Evolutionary conservation across 2,113 vertebrate genomes (phyloP).

Genomic region (Perca schrenkii): DNA sequence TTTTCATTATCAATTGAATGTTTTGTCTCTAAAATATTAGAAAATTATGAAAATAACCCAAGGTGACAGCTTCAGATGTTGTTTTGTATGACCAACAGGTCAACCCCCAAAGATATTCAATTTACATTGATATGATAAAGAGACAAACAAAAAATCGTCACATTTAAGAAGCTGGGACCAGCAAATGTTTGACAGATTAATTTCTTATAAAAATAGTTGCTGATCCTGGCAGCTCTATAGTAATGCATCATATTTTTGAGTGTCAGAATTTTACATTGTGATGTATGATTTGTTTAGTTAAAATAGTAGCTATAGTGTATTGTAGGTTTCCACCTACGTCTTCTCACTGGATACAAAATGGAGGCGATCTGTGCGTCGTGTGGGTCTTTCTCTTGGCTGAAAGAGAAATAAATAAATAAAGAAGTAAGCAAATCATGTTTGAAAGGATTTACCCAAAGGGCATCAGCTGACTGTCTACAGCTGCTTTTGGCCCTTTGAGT

Average conservation of each 20-base stretch:
- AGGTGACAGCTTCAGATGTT: not conserved
- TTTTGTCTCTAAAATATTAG: not conserved
- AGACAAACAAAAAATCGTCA: not conserved
- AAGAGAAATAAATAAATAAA: constrained; percentile 67
- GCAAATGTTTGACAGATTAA: not conserved
- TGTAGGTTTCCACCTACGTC: constrained; percentile 17
- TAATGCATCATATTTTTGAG: not conserved
- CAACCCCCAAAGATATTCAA: not conserved
- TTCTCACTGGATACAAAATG: constrained; percentile 61
- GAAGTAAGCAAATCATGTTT: constrained; percentile 71
- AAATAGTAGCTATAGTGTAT: not conserved
- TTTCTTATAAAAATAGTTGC: not conserved
- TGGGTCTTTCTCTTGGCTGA: constrained; percentile 33
- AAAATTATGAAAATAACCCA: not conserved
- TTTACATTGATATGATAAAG: not conserved
- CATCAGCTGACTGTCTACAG: constrained; percentile 83
- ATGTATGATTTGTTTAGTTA: not conserved
- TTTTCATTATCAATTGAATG: constrained; percentile 13
- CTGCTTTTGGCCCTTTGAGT: constrained; percentile 77
- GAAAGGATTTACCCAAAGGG: constrained; percentile 79
- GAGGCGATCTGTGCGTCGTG: constrained; percentile 25
- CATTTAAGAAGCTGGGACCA: not conserved
- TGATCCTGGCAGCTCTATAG: not conserved
- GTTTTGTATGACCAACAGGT: not conserved
- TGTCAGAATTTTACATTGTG: not conserved